phyloP scores from a whole-genome alignment of 2,797 vertebrate genomes.

The Eleutherodactylus coqui region DNA sequence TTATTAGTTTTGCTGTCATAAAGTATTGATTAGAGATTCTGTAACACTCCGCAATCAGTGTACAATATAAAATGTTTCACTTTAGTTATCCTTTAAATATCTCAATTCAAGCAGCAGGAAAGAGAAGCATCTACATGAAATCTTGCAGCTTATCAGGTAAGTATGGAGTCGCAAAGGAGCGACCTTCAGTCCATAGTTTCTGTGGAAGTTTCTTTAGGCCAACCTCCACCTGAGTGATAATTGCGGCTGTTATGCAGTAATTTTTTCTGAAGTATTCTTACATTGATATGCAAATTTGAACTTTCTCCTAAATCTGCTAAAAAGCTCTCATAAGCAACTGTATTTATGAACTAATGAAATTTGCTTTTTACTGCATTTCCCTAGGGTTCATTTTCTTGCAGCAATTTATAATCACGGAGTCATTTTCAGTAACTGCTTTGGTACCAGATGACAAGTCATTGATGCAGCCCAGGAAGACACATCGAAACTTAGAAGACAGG shows the following conservation, averaged over 20 bases:
- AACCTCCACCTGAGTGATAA: constrained; percentile 18
- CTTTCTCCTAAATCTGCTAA: constrained; percentile 61
- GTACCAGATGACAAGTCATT: not conserved
- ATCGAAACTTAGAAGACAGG: not conserved
- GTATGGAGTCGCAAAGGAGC: no score
- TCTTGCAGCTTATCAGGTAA: no score
- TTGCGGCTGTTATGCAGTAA: constrained; percentile 34
- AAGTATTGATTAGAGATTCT: no score
- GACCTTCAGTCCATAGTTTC: no score
- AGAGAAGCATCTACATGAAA: no score
- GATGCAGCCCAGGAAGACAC: not conserved
- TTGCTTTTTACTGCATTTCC: constrained; percentile 43
- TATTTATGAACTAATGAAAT: constrained; percentile 64
- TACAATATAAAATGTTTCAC: no score
- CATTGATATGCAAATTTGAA: constrained; percentile 66
- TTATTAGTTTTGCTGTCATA: no score
- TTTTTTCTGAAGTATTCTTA: constrained; percentile 45
- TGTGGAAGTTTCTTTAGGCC: not conserved
- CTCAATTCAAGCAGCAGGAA: no score
- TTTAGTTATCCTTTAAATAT: no score
- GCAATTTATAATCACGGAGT: constrained; percentile 22
- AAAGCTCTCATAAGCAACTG: constrained; percentile 49
- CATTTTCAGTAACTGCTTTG: constrained; percentile 32
- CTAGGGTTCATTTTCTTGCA: constrained; percentile 34
- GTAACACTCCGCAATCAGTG: no score